phyloP scores from a whole-genome alignment of 2,113 vertebrate species.

The Sorex fumeus region DNA sequence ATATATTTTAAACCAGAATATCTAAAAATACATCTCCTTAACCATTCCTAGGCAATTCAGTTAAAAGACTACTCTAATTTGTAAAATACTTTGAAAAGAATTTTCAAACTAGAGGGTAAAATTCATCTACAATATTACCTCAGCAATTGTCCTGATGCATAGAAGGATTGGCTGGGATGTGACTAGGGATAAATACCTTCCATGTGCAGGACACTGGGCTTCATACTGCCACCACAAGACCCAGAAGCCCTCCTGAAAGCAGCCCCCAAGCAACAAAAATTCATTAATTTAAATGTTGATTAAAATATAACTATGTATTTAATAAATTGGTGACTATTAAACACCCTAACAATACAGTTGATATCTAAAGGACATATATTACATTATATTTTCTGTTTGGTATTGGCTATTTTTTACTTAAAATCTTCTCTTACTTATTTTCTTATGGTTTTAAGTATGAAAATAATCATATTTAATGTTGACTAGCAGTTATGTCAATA shows the following conservation, averaged over 20 bases:
- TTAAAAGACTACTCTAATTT: neutral
- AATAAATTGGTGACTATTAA: neutral
- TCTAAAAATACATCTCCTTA: neutral
- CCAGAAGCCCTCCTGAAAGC: too few relatives aligned
- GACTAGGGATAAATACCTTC: too few relatives aligned
- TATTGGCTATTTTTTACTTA: constrained; percentile 7
- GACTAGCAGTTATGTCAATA: neutral
- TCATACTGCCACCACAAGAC: too few relatives aligned
- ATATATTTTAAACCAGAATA: constrained; percentile 16
- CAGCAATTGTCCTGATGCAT: neutral
- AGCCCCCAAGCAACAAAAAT: too few relatives aligned
- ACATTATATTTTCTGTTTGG: neutral
- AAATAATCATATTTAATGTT: neutral
- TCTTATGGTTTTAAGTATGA: neutral
- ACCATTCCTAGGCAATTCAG: neutral
- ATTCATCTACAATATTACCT: neutral
- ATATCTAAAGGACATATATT: too few relatives aligned
- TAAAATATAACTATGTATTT: neutral
- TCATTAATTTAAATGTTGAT: too few relatives aligned
- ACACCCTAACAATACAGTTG: too few relatives aligned
- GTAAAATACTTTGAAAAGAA: neutral
- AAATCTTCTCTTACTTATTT: neutral
- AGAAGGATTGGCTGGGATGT: neutral
- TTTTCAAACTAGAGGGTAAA: neutral
- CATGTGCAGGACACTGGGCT: too few relatives aligned